Conservation (phyloP, 1,140 invertebrate species). For the Diorhabda elongata region DNA sequence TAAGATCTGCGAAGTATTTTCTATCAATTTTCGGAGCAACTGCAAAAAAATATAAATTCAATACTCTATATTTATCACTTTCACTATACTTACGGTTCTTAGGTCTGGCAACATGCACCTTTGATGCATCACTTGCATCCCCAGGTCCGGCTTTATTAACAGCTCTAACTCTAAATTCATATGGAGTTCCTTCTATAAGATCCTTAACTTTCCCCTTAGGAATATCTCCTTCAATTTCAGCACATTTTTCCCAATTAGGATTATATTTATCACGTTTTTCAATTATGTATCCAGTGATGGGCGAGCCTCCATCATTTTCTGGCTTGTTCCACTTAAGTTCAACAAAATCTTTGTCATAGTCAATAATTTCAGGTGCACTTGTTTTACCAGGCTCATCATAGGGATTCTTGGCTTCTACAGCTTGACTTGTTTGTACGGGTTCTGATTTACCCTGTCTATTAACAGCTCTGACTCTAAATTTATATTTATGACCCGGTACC, state of each 20-base stretch:
- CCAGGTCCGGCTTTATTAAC: constrained; percentile 93
- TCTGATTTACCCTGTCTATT: constrained; percentile 96
- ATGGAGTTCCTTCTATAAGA: constrained; percentile 84
- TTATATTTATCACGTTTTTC: constrained; percentile 93
- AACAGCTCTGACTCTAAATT: constrained; percentile 91
- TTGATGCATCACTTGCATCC: constrained; percentile 83
- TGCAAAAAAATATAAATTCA: constrained; percentile 46
- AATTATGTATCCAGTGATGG: constrained; percentile 89
- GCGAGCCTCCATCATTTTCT: constrained; percentile 78
- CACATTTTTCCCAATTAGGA: constrained; percentile 83
- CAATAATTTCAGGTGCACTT: constrained; percentile 82
- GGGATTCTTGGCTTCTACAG: constrained; percentile 97
- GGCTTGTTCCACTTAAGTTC: constrained; percentile 91
- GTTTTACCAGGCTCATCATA: constrained; percentile 81
- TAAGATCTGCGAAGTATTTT: constrained; percentile 89
- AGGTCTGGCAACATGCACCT: constrained; percentile 83
- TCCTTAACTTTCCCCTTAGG: constrained; percentile 79
- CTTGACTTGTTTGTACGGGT: constrained; percentile 79
- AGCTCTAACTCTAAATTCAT: constrained; percentile 91
- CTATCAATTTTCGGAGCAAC: constrained; percentile 89
- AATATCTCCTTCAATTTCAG: constrained; percentile 77
- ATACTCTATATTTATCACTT: background rate
- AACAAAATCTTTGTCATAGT: constrained; percentile 92
- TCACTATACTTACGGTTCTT: constrained; percentile 68
- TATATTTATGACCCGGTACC: constrained; percentile 88